These are phyloP conservation scores for Drosophila arizonae DNA, from an alignment of 1,140 invertebrate species.

Conservation along the genomic window DNA sequence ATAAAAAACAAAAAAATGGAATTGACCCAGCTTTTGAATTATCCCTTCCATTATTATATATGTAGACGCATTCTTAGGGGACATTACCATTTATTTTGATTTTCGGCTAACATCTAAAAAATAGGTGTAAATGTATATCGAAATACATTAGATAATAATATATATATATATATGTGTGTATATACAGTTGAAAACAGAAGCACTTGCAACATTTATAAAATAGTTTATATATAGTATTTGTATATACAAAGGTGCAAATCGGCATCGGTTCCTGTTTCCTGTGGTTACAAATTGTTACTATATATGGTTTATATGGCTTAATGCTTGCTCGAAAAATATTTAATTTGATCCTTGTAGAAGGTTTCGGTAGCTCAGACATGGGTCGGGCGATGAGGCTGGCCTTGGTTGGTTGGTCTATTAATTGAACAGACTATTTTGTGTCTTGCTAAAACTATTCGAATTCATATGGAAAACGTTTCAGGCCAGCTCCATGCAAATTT, in stretches of 20 bases:
- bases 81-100: constrained; percentile 61
- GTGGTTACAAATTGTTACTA: neutral
- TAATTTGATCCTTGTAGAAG: constrained; percentile 20
- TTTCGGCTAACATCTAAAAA: constrained; percentile 53
- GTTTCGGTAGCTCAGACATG: constrained; percentile 22
- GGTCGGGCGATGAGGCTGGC: neutral
- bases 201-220: constrained; percentile 52
- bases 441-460: no score
- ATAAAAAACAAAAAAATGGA: constrained; percentile 71
- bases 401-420: no score
- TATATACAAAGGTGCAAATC: constrained; percentile 50
- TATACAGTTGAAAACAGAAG: constrained; percentile 30
- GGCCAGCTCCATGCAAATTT: no score
- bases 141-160: constrained; percentile 35
- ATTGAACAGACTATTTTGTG: no score
- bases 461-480: no score
- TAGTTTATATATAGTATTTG: constrained; percentile 26
- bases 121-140: constrained; percentile 62
- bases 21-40: constrained; percentile 17
- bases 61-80: constrained; percentile 3
- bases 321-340: constrained; percentile 41
- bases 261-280: constrained; percentile 22
- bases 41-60: neutral
- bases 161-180: constrained; percentile 12
- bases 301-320: constrained; percentile 2